A percentile compares a stretch with the other conserved stretches of the same genome.
These are phyloP conservation scores for Hydra vulgaris DNA, from an alignment of 30 jellyfish, hydroid and myxozoan species.

Conservation along the genomic window DNA sequence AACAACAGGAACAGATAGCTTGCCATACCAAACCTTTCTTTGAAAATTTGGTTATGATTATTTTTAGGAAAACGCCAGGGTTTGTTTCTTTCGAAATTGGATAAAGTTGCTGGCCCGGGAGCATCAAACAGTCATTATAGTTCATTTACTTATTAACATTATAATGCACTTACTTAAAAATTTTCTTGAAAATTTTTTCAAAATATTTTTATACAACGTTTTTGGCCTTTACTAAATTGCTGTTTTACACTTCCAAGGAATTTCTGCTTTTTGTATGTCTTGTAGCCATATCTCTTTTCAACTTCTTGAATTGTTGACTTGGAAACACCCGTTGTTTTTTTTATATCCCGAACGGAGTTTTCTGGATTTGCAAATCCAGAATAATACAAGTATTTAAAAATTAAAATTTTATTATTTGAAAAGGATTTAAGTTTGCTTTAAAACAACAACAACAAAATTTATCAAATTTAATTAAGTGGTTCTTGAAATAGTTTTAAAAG, in stretches of 20 bases:
- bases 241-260: too few species aligned
- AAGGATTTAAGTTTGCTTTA: too few species aligned
- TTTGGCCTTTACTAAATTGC: too few species aligned
- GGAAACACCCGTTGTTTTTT: neutral
- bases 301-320: neutral
- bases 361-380: neutral
- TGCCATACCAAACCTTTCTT: neutral
- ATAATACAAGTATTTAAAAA: neutral
- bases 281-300: neutral
- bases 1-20: neutral
- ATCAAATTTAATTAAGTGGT: too few species aligned
- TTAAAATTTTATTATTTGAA: neutral
- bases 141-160: too few species aligned
- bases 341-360: neutral
- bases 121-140: neutral
- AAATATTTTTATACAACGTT: too few species aligned
- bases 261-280: neutral
- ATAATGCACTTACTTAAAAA: too few species aligned
- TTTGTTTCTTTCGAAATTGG: neutral
- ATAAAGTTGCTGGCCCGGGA: neutral
- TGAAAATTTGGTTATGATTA: neutral
- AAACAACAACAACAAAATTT: too few species aligned
- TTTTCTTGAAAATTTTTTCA: too few species aligned
- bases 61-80: neutral
- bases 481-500: too few species aligned